Percentiles rank a stretch among this genome's conserved stretches.
These are phyloP conservation scores for Phyllotreta striolata DNA, from an alignment of 2,888 invertebrate species.

Conservation along the genomic window DNA sequence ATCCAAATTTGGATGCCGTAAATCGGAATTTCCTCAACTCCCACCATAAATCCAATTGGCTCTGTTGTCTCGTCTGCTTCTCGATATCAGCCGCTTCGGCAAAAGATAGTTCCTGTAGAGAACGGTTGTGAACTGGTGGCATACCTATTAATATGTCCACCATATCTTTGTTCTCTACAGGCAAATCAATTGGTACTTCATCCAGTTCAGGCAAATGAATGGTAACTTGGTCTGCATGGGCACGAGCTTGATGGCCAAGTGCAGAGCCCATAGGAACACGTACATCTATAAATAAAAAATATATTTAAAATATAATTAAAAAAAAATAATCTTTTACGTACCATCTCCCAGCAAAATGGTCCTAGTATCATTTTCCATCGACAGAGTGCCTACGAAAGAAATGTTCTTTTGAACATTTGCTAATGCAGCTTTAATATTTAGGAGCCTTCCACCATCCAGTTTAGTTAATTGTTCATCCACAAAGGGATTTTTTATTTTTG, in stretches of 20 bases:
- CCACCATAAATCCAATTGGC: not conserved
- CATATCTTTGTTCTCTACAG: slow-evolving; percentile 8
- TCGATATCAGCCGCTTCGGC: not conserved
- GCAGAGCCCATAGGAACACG: too few relatives aligned
- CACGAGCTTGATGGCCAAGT: too few relatives aligned
- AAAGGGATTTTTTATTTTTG: too few relatives aligned
- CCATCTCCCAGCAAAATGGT: slow-evolving; percentile 11
- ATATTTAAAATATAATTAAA: not conserved
- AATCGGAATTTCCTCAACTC: slow-evolving; percentile 5
- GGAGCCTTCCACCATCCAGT: too few relatives aligned
- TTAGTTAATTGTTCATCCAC: too few relatives aligned
- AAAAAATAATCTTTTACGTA: not conserved
- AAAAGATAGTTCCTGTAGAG: not conserved
- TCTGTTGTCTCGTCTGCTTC: not conserved
- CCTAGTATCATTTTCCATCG: too few relatives aligned
- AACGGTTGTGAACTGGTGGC: slow-evolving; percentile 14
- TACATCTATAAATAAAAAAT: not conserved
- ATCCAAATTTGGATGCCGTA: slow-evolving; percentile 12
- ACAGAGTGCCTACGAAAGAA: too few relatives aligned
- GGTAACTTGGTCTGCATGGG: too few relatives aligned
- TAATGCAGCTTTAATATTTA: too few relatives aligned
- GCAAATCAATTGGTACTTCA: slow-evolving; percentile 3
- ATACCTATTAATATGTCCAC: slow-evolving; percentile 13
- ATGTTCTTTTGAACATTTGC: too few relatives aligned
- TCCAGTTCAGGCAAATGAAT: not conserved